A percentile compares a stretch with the other conserved stretches of the same genome.
Conservation (phyloP, 2,797 vertebrate genomes). For the Sternotherus odoratus region DNA sequence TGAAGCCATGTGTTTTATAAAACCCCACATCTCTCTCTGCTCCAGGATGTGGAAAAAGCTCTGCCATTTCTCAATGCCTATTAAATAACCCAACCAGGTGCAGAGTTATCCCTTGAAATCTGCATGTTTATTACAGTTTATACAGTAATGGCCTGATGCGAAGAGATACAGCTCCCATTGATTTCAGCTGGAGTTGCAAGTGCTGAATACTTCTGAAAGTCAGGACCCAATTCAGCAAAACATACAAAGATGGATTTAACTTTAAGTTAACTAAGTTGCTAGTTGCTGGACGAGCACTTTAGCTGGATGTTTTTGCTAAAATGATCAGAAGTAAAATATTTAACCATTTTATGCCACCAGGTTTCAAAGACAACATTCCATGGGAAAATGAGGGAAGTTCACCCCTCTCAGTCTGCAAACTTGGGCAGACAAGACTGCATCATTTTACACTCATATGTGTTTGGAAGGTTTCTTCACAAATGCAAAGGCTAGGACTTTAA, state of each 20-base stretch:
- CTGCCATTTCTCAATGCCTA: neutral
- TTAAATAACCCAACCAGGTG: neutral
- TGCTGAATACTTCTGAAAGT: neutral
- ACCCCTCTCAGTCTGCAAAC: neutral
- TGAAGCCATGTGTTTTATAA: neutral
- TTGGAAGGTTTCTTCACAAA: neutral
- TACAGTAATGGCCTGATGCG: neutral
- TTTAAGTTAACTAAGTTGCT: neutral
- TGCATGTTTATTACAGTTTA: neutral
- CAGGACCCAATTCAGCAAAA: slow-evolving; percentile 2
- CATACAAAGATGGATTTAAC: neutral
- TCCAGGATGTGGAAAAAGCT: neutral
- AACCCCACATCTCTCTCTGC: neutral
- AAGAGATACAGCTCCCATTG: neutral
- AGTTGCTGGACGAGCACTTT: neutral
- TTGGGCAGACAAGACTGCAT: neutral
- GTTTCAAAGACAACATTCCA: slow-evolving; percentile 2
- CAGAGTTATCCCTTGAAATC: neutral
- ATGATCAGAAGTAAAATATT: neutral
- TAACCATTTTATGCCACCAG: neutral
- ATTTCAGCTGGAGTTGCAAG: slow-evolving; percentile 2
- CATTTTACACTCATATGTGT: neutral
- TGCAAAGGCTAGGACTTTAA: neutral
- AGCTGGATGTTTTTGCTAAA: neutral
- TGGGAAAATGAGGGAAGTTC: neutral